A percentile compares a stretch with the other conserved stretches of the same genome.
Evolutionary conservation across 2,888 invertebrate species (phyloP).

Genomic region (Polyommatus iphigenia): DNA sequence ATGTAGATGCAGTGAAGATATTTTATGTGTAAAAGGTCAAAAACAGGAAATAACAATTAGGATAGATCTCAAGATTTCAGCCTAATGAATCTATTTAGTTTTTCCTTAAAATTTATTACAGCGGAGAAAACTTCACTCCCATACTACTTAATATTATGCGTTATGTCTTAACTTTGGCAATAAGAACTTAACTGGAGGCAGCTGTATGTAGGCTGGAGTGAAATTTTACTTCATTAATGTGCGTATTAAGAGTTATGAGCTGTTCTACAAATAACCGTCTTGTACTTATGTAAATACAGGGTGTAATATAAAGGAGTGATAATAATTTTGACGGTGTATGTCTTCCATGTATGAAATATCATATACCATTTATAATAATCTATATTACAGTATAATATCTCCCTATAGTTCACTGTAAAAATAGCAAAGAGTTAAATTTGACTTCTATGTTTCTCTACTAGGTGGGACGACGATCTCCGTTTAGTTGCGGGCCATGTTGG

Average conservation of each 20-base stretch:
- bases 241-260: not conserved
- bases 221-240: not conserved
- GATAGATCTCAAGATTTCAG: conserved; percentile 2
- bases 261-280: not conserved
- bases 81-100: not conserved
- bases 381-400: too few species aligned
- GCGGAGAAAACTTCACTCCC: conserved; percentile 4
- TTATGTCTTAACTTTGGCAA: conserved; percentile 18
- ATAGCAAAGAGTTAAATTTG: too few species aligned
- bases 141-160: not conserved
- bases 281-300: too few species aligned
- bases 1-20: too few species aligned
- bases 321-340: too few species aligned
- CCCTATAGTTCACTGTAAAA: too few species aligned
- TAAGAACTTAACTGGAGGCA: not conserved
- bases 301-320: too few species aligned
- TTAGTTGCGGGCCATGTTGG: too few species aligned
- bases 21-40: not conserved
- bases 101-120: not conserved
- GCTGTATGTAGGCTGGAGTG: not conserved
- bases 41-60: not conserved
- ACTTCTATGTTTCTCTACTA: too few species aligned
- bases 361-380: too few species aligned
- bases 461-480: too few species aligned
- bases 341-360: too few species aligned